A percentile compares a stretch with the other conserved stretches of the same genome.
These are phyloP conservation scores for Nothocercus nigrocapillus DNA, from an alignment of 2,113 vertebrate species.

Conservation along the genomic window DNA sequence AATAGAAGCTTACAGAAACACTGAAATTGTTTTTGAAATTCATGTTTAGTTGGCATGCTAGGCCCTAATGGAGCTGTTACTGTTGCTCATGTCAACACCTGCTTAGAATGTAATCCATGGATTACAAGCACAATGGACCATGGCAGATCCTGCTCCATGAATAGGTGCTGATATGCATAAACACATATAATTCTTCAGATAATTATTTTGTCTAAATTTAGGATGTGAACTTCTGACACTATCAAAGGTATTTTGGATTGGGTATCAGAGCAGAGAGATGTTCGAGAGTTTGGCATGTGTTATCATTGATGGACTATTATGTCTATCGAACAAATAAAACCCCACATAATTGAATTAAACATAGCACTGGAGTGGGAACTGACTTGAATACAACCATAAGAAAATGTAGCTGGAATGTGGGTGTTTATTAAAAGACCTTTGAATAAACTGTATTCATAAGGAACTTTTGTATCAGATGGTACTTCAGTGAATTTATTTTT, in stretches of 20 bases:
- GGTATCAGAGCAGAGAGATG: neutral
- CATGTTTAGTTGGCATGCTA: neutral
- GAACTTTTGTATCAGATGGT: neutral
- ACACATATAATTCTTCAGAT: conserved; percentile 23
- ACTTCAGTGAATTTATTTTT: neutral
- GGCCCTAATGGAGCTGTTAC: conserved; percentile 28
- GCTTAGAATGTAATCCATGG: conserved; percentile 38
- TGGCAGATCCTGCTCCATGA: neutral
- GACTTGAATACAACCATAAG: neutral
- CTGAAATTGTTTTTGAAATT: neutral
- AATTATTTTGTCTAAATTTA: conserved; percentile 63
- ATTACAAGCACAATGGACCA: conserved; percentile 47
- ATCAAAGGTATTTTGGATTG: neutral
- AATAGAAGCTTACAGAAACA: neutral
- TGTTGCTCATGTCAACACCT: accelerated
- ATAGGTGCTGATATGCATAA: conserved; percentile 30
- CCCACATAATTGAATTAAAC: conserved; percentile 13
- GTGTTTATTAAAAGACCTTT: neutral
- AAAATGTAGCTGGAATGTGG: neutral
- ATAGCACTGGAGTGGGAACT: neutral
- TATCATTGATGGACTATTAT: conserved; percentile 34
- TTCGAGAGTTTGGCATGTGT: conserved; percentile 31
- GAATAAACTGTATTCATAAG: neutral
- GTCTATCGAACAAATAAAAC: conserved; percentile 27
- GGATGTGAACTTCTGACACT: neutral